phyloP scores from a whole-genome alignment of 2,113 vertebrate genomes.

The Hyla sarda region DNA sequence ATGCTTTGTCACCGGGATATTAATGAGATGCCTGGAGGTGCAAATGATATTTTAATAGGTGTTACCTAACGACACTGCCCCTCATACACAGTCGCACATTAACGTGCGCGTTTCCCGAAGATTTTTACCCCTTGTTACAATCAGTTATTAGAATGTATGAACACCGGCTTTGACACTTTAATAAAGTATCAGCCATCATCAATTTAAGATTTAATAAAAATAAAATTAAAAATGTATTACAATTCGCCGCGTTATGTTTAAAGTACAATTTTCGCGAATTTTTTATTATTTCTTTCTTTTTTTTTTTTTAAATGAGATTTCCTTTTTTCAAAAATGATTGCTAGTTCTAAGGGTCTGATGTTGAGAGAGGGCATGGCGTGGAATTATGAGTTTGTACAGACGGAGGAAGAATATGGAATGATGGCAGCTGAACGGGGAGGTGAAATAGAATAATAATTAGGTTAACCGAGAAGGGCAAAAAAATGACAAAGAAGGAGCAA shows the following conservation, averaged over 20 bases:
- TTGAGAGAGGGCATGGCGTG: background rate
- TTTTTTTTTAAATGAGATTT: constrained; percentile 24
- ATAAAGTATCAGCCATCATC: constrained; percentile 82
- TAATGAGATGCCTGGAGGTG: constrained; percentile 98
- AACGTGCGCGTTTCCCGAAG: constrained; percentile 67
- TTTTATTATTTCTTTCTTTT: too few species aligned
- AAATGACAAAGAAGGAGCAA: background rate
- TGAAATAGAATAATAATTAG: constrained; percentile 43
- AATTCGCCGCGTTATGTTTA: constrained; percentile 66
- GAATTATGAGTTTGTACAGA: constrained; percentile 17
- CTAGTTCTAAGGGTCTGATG: constrained; percentile 14
- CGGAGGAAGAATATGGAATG: constrained; percentile 45
- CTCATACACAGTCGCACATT: constrained; percentile 72
- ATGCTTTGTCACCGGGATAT: constrained; percentile 84
- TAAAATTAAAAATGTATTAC: constrained; percentile 80
- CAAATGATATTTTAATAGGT: constrained; percentile 98
- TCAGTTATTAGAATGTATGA: constrained; percentile 82
- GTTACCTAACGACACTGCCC: constrained; percentile 85
- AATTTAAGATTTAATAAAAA: constrained; percentile 79
- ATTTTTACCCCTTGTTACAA: constrained; percentile 78
- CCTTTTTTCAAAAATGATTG: constrained; percentile 1
- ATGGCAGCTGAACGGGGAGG: constrained; percentile 11
- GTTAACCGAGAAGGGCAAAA: background rate
- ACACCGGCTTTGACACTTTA: constrained; percentile 78
- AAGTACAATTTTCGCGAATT: constrained; percentile 61